Base-by-base conservation (phyloP, 2,113 vertebrate genomes). In the Aspidoscelis tigris region DNA sequence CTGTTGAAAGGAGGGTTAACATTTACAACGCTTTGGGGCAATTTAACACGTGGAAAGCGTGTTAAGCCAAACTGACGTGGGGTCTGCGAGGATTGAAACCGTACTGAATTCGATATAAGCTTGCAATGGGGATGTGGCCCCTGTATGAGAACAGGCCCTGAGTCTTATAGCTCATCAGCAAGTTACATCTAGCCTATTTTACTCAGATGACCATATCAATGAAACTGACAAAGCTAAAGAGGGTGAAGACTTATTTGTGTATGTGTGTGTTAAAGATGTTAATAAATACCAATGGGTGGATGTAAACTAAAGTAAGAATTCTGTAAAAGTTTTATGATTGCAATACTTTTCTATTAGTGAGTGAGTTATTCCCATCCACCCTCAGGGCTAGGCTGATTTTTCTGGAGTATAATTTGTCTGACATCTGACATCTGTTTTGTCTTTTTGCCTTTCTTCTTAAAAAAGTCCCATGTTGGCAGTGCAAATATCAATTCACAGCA, bases 291-390 rank as follows among this genome's bases (percentile, higher is more conserved):
- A 81, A 0, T 53, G 55, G 78, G 79, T 79, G 65, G 77, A 89
- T 82, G 53, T 0, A 21, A 43, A 90, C 89, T 79, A 89, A 90
- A 92, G 82, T 4, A 75, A 47, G 87, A 91, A 91, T 86, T 92
- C 91, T 86, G 71, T 86, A 86, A 89, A 88, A 81, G 16, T 43
- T 87, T 92, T 89, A 89, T 21, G 61, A 88, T 89, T 93, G 88
- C 92, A 92, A 92, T 85, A 89, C 85, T 74, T 91, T 89, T 75
- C 86, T 33, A 33, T 33, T 33, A 33, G 88, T 89, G 82, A 78
- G 81, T 76, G 87, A 78, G 84, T 80, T 90, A 12, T 61, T 61
- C 58, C 58, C 21, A 78, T 70, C 78, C 88, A 61, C 91, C 22
- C 26, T 82, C 50, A 83, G 81, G 86, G 82, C 79, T 88, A 91